Percentiles rank a stretch among this genome's conserved stretches.
These are phyloP conservation scores for Trididemnum clinides DNA, from an alignment of 23 tunicate genomes.

Conservation along the genomic window DNA sequence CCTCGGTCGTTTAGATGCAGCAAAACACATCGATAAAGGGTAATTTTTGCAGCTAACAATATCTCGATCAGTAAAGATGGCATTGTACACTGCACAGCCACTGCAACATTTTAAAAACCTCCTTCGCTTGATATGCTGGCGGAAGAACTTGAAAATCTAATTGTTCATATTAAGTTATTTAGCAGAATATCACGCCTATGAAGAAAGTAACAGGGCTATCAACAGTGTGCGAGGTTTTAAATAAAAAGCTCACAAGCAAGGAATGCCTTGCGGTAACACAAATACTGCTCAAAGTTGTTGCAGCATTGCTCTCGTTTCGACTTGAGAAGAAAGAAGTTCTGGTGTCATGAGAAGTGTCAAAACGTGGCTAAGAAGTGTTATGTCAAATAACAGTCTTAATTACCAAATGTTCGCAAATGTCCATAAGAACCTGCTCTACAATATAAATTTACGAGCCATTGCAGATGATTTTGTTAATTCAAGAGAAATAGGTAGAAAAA, in stretches of 20 bases:
- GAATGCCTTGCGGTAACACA: background rate
- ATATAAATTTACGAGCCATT: background rate
- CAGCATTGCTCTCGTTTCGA: background rate
- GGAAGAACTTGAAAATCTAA: background rate
- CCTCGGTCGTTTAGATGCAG: too few relatives aligned
- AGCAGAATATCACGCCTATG: background rate
- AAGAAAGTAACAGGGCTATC: background rate
- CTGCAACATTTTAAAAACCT: too few relatives aligned
- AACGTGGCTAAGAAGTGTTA: background rate
- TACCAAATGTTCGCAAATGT: background rate
- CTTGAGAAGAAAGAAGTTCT: background rate
- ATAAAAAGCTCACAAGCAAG: background rate
- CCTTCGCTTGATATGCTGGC: background rate
- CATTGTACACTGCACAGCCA: too few relatives aligned
- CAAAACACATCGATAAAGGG: too few relatives aligned
- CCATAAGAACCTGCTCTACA: background rate
- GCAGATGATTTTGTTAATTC: background rate
- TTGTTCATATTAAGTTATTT: background rate
- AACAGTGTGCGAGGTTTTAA: background rate
- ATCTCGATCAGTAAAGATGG: too few relatives aligned
- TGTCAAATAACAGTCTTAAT: background rate
- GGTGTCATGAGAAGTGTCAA: background rate
- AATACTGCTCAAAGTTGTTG: background rate
- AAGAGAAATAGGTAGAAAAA: background rate
- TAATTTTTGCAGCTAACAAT: too few relatives aligned